Percentiles rank a stretch among this genome's conserved stretches.
Evolutionary conservation across 2,113 vertebrate species (phyloP).

Genomic region (Catharus fuscescens): DNA sequence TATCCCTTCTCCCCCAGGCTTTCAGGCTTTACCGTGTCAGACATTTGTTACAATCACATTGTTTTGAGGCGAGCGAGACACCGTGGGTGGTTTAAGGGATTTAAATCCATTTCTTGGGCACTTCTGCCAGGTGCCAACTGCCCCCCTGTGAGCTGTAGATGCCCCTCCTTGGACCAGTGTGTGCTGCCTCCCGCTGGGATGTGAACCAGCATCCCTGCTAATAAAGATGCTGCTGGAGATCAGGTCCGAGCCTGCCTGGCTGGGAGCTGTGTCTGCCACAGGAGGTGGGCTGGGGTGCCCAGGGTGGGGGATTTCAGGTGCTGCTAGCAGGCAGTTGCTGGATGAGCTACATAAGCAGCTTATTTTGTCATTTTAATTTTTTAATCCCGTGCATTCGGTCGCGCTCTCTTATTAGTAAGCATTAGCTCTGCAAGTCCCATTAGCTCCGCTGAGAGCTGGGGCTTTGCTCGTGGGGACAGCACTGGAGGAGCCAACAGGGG

Average conservation of each 20-base stretch:
- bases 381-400: conserved; percentile 10
- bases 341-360: conserved; percentile 38
- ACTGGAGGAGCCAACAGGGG: background rate
- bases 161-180: background rate
- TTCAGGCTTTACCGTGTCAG: background rate
- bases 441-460: background rate
- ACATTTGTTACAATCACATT: background rate
- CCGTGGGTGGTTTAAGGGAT: background rate
- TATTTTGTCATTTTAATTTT: conserved; percentile 69
- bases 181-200: background rate
- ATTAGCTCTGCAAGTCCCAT: conserved; percentile 63
- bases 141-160: background rate
- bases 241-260: background rate
- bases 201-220: fast-evolving
- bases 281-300: background rate
- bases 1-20: conserved; percentile 24
- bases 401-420: conserved; percentile 57
- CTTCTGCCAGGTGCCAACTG: background rate
- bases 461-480: background rate
- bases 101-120: background rate
- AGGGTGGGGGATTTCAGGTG: background rate
- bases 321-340: background rate
- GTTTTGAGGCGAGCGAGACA: background rate
- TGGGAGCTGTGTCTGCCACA: background rate
- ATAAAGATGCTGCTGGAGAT: background rate